Evolutionary conservation across 2,797 vertebrate species (phyloP).

Genomic region (Geotrypetes seraphini): DNA sequence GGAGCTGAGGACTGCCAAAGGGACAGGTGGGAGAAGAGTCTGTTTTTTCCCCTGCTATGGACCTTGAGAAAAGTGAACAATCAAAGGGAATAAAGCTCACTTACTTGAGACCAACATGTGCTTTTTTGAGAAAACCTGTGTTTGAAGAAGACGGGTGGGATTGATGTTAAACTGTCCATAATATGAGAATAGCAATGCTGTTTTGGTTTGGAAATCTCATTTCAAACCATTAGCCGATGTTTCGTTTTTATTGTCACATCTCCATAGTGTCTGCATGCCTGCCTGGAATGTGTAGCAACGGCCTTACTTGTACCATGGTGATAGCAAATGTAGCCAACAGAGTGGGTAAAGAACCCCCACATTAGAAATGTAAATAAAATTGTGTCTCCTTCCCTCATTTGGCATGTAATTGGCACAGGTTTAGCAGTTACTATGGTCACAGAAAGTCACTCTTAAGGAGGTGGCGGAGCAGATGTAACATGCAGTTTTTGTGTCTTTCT

Average conservation of each 20-base stretch:
- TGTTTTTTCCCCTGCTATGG: too few species aligned
- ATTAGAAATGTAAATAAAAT: slow-evolving; percentile 25
- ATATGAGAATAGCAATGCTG: neutral
- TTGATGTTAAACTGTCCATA: neutral
- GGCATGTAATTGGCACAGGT: slow-evolving; percentile 28
- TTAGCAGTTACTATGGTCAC: slow-evolving; percentile 49
- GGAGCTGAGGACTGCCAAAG: too few species aligned
- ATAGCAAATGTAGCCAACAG: slow-evolving; percentile 2
- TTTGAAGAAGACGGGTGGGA: too few species aligned
- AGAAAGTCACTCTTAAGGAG: slow-evolving; percentile 14
- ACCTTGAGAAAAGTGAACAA: too few species aligned
- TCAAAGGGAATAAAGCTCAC: too few species aligned
- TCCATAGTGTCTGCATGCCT: slow-evolving; percentile 40
- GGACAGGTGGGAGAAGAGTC: too few species aligned
- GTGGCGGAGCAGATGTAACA: slow-evolving; percentile 20
- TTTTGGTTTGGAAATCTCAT: slow-evolving; percentile 1
- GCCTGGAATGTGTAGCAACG: slow-evolving; percentile 22
- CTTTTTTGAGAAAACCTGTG: too few species aligned
- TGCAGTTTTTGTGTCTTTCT: slow-evolving; percentile 1
- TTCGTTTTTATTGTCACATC: slow-evolving; percentile 23
- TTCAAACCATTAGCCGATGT: slow-evolving; percentile 11
- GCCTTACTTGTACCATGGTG: slow-evolving; percentile 17
- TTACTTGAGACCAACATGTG: too few species aligned
- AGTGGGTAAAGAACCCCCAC: neutral
- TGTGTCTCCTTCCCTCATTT: slow-evolving; percentile 31